A percentile compares a stretch with the other conserved stretches of the same genome.
These are phyloP conservation scores for Metacarcinus magister DNA, from an alignment of 2,888 invertebrate species.

Conservation along the genomic window DNA sequence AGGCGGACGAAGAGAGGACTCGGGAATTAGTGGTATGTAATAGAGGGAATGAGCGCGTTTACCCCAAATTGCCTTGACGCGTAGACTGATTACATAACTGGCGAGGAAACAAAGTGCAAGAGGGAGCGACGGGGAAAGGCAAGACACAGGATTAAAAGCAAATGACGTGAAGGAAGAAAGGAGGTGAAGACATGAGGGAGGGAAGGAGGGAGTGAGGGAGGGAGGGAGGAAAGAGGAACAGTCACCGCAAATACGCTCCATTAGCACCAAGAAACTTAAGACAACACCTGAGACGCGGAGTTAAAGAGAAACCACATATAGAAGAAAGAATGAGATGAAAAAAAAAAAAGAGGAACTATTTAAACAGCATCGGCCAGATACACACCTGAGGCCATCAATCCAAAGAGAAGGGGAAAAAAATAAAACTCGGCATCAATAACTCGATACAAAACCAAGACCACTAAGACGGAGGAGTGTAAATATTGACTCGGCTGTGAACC, in stretches of 20 bases:
- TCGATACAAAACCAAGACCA: conserved; percentile 44
- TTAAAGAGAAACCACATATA: background rate
- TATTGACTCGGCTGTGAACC: conserved; percentile 44
- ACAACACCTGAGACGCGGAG: background rate
- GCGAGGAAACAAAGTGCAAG: conserved; percentile 33
- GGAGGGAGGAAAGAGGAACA: background rate
- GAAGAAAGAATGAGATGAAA: background rate
- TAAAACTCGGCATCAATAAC: conserved; percentile 44
- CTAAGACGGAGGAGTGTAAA: conserved; percentile 36
- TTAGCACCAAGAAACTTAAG: conserved; percentile 7
- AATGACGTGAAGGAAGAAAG: background rate
- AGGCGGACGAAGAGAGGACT: background rate
- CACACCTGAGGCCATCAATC: conserved; percentile 30
- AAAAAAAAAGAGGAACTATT: background rate
- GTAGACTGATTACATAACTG: conserved; percentile 40
- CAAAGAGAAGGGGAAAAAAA: conserved; percentile 42
- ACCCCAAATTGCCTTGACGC: conserved; percentile 45
- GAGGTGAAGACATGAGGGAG: background rate
- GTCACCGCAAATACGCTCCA: background rate
- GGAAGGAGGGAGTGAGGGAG: background rate
- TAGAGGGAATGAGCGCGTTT: conserved; percentile 36
- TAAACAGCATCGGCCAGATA: background rate
- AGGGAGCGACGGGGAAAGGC: background rate
- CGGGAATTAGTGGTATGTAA: conserved; percentile 11
- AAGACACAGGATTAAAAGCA: conserved; percentile 28